Evolutionary conservation across 1,140 invertebrate species (phyloP).

Genomic region (Drosophila ambigua): DNA sequence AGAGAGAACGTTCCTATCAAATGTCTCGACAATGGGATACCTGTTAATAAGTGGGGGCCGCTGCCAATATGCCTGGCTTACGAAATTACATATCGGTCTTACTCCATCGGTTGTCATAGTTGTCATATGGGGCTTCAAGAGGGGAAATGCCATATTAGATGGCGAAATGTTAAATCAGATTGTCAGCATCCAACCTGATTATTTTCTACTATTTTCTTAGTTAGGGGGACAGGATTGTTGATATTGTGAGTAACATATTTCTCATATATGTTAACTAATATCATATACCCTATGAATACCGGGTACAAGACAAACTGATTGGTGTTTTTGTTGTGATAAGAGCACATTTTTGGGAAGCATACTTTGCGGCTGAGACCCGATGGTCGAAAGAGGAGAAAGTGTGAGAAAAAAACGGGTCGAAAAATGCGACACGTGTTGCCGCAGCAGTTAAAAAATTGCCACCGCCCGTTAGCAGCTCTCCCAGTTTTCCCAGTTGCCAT

Average conservation of each 20-base stretch:
- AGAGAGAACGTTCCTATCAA: neutral
- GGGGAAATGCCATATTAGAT: no score
- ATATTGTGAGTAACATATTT: no score
- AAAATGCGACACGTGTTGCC: constrained; percentile 61
- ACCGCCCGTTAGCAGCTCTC: neutral
- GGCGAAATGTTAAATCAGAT: no score
- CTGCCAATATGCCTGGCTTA: no score
- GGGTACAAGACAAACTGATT: neutral
- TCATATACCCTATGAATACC: no score
- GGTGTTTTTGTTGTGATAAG: constrained; percentile 54
- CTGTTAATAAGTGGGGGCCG: neutral
- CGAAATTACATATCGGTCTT: no score
- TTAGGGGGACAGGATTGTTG: no score
- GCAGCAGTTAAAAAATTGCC: constrained; percentile 58
- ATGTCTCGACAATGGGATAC: neutral
- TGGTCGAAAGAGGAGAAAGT: constrained; percentile 13
- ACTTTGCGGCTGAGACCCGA: constrained; percentile 55
- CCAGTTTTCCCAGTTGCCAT: constrained; percentile 26
- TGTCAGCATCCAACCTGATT: no score
- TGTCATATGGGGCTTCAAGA: no score
- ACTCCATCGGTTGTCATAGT: no score
- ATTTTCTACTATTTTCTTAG: no score
- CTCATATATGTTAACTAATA: no score
- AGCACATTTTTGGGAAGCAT: constrained; percentile 60
- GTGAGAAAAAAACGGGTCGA: constrained; percentile 13